These are phyloP conservation scores for Montipora capitata DNA, from an alignment of 92 coral and sea anemone genomes.

Conservation along the genomic window DNA sequence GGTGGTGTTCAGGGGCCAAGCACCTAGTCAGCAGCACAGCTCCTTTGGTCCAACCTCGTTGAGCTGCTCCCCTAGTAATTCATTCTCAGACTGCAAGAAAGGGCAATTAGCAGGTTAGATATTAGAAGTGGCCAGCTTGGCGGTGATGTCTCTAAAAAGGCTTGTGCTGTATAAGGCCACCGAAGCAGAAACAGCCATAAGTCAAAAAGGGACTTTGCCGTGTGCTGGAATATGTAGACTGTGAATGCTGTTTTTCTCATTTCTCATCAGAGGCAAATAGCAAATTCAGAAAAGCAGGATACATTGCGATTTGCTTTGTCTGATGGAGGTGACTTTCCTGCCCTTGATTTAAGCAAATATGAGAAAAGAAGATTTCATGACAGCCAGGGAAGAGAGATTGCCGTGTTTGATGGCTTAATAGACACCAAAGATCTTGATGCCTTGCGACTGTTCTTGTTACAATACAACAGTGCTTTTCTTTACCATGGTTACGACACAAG, in stretches of 20 bases:
- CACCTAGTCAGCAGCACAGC: too few relatives aligned
- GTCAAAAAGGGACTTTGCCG: too few relatives aligned
- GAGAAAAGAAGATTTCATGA: constrained; percentile 82
- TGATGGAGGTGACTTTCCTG: constrained; percentile 71
- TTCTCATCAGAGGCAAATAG: constrained; percentile 59
- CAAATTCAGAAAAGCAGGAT: constrained; percentile 50
- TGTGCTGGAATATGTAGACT: too few relatives aligned
- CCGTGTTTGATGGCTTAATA: constrained; percentile 90
- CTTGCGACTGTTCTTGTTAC: constrained; percentile 80
- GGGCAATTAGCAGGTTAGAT: too few relatives aligned
- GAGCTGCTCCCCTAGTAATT: too few relatives aligned
- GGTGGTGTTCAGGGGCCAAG: too few relatives aligned
- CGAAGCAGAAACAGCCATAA: too few relatives aligned
- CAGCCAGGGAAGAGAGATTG: constrained; percentile 85
- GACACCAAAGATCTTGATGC: constrained; percentile 82
- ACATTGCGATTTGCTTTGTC: constrained; percentile 76
- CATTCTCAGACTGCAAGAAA: too few relatives aligned
- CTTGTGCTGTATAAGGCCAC: too few relatives aligned
- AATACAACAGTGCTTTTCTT: constrained; percentile 79
- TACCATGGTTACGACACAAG: constrained; percentile 81
- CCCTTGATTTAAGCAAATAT: constrained; percentile 62
- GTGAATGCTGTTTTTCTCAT: neutral
- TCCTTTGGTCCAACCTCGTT: too few relatives aligned
- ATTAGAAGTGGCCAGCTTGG: too few relatives aligned
- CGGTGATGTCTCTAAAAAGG: too few relatives aligned